Base-by-base conservation (phyloP, 1,140 invertebrate species). In the Caerostris extrusa region DNA sequence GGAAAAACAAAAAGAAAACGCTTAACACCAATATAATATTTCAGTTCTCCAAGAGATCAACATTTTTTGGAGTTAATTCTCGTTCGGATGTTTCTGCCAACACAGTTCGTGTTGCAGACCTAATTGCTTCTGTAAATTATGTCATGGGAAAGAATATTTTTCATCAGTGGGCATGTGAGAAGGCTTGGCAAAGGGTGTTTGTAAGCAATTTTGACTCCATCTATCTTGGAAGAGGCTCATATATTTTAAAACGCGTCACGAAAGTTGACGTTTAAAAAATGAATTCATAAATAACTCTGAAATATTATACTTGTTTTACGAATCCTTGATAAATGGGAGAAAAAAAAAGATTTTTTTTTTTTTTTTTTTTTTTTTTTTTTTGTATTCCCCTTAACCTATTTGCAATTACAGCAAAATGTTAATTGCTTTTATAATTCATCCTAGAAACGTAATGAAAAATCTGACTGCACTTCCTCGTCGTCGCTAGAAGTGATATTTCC, bases 91-190 rank as follows among this genome's bases (percentile, higher is more conserved):
- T 34, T 34, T 34, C 71, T 50, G 34, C 34, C 50, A 53, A 50
- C 34, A 50, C 71, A 14, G 71, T 12, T 77, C 71, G 71, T 53
- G 71, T 77, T 77, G 71, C 71, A 77, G 34, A 77, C 71, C 71
- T 77, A 77, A 77, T 77, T 77, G 71, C 71, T 77, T 53, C 53
- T 50, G 71, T 77, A 77, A 77, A 77, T 77, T 77, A 77, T 77
- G 71, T 50, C 71, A 77, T 10, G 71, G 71, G 71, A 67, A 34
- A 77, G 34, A 34, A 34, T 34, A 77, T 77, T 50, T 77, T 77
- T 77, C 71, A 77, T 50, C 34, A 12, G 71, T 77, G 71, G 71
- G 71, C 71, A 34, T 77, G 71, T 67, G 61, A 67, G 14, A 14
- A 64, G 61, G 12, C 53, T 77, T 77, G 71, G 71, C 71, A 77